Evolutionary conservation across 35 echinoderm and acorn worm genomes (phyloP).

Genomic region (Hemicentrotus pulcherrimus): DNA sequence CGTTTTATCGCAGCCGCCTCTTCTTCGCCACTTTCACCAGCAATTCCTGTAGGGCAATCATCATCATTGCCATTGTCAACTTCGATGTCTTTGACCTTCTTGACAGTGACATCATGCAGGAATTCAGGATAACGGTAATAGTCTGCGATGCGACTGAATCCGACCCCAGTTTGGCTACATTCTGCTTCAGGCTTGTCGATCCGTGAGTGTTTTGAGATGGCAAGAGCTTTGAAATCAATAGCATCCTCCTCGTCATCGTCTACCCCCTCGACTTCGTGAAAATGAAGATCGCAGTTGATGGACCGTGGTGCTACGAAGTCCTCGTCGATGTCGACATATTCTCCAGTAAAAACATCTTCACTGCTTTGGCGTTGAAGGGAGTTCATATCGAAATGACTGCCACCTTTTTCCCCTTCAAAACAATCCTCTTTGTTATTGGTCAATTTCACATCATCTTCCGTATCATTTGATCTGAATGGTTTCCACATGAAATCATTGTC

Average conservation of each 20-base stretch:
- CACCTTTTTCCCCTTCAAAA: no score
- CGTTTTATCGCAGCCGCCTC: neutral
- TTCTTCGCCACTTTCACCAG: neutral
- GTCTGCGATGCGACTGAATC: neutral
- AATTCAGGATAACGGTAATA: neutral
- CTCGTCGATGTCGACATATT: neutral
- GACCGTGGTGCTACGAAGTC: neutral
- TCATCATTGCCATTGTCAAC: neutral
- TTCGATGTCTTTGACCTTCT: neutral
- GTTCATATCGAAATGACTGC: no score
- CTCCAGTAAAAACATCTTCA: neutral
- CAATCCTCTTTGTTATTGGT: no score
- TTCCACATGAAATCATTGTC: neutral
- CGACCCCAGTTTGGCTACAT: neutral
- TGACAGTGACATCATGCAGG: neutral
- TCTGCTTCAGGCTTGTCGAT: neutral
- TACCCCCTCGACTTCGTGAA: neutral
- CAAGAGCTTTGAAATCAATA: neutral
- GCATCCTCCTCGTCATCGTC: neutral
- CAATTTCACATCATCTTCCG: no score
- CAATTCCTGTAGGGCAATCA: neutral
- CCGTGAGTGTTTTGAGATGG: neutral
- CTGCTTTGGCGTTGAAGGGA: no score
- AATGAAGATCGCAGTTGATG: neutral
- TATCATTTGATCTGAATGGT: neutral